A percentile compares a stretch with the other conserved stretches of the same genome.
Evolutionary conservation across 2,888 invertebrate species (phyloP).

Genomic region (Anodontia alba): DNA sequence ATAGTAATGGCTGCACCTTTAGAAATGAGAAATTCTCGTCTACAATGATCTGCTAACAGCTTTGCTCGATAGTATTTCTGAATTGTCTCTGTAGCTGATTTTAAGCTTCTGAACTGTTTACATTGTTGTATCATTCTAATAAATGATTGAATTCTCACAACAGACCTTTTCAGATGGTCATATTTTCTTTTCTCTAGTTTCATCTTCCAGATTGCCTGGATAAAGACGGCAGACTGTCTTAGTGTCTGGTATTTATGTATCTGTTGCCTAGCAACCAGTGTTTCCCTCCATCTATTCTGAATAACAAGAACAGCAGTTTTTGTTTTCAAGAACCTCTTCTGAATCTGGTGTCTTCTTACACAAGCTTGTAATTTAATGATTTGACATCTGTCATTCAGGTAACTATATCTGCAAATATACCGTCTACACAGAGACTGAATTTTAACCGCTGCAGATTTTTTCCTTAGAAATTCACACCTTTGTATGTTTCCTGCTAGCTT

Average conservation of each 20-base stretch:
- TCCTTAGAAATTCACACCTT: slow-evolving; percentile 27
- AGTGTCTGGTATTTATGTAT: slow-evolving; percentile 22
- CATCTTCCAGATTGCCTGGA: slow-evolving; percentile 41
- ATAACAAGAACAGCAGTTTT: slow-evolving; percentile 17
- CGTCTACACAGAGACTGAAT: slow-evolving; percentile 57
- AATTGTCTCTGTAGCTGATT: slow-evolving; percentile 36
- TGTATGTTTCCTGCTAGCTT: slow-evolving; percentile 26
- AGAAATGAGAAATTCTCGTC: slow-evolving; percentile 33
- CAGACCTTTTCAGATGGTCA: slow-evolving; percentile 45
- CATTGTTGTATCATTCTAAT: slow-evolving; percentile 37
- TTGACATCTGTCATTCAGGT: slow-evolving; percentile 29
- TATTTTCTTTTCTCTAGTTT: slow-evolving; percentile 23
- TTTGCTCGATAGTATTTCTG: slow-evolving; percentile 38
- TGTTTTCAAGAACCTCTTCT: slow-evolving; percentile 13
- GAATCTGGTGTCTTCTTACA: slow-evolving; percentile 32
- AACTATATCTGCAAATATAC: slow-evolving; percentile 51
- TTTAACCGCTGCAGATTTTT: slow-evolving; percentile 26
- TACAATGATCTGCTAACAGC: slow-evolving; percentile 4
- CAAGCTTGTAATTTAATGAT: slow-evolving; percentile 57
- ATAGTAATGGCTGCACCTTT: slow-evolving; percentile 66
- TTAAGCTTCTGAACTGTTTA: slow-evolving; percentile 21
- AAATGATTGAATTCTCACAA: slow-evolving; percentile 60
- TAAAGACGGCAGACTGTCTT: slow-evolving; percentile 24
- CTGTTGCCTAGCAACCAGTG: slow-evolving; percentile 22
- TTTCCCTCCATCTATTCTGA: slow-evolving; percentile 26